Evolutionary conservation across 2,113 vertebrate species (phyloP).

Genomic region (Alexandromys fortis): DNA sequence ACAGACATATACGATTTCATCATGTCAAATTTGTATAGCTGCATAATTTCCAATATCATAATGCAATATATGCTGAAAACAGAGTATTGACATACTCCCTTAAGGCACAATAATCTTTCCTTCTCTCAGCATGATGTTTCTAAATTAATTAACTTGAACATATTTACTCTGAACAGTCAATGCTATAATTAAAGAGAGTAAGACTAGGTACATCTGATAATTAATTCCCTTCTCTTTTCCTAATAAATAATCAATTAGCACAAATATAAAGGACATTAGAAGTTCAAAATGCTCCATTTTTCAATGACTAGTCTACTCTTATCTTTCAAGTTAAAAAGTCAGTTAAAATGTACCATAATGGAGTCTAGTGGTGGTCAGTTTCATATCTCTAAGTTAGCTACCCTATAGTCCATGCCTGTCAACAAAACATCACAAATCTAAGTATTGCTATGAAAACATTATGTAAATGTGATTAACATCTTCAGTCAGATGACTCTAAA

Average conservation of each 20-base stretch:
- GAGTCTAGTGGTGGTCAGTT: background rate
- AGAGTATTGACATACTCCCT: background rate
- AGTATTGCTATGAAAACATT: background rate
- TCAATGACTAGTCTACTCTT: background rate
- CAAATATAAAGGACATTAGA: slow-evolving; percentile 3
- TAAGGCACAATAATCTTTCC: background rate
- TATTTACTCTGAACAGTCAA: slow-evolving; percentile 44
- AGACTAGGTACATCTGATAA: background rate
- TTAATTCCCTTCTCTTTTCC: slow-evolving; percentile 48
- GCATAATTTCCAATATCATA: background rate
- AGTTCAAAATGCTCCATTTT: background rate
- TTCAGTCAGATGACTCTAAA: slow-evolving; percentile 8
- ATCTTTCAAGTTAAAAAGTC: slow-evolving; percentile 36
- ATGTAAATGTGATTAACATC: slow-evolving; percentile 4
- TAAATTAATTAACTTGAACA: slow-evolving; percentile 23
- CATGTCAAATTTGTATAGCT: background rate
- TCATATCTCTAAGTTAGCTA: background rate
- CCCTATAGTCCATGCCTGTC: background rate
- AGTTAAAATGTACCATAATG: slow-evolving; percentile 51
- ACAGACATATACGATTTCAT: slow-evolving; percentile 23
- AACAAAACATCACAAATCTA: slow-evolving; percentile 19
- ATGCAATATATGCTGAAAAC: background rate
- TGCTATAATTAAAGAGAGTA: background rate
- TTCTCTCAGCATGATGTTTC: background rate
- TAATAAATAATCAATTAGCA: slow-evolving; percentile 3